phyloP scores from a whole-genome alignment of 2,113 vertebrate genomes.

The Trinectes maculatus region DNA sequence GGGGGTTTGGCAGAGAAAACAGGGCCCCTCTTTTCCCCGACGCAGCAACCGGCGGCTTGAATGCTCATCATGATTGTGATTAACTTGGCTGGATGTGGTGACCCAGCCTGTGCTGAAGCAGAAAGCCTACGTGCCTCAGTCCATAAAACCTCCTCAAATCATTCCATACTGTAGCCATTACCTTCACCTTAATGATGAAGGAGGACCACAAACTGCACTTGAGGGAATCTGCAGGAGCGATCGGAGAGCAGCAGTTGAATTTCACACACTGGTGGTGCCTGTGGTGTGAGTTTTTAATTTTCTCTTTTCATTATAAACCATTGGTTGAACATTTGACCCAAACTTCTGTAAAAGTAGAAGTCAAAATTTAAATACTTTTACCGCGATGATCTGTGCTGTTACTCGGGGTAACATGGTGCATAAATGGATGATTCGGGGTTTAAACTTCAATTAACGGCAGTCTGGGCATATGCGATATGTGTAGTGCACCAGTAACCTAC shows the following conservation, averaged over 20 bases:
- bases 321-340: conserved; percentile 16
- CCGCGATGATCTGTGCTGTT: conserved; percentile 16
- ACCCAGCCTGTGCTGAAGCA: conserved; percentile 63
- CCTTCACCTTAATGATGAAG: conserved; percentile 47
- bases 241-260: conserved; percentile 19
- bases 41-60: conserved; percentile 53
- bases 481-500: conserved; percentile 6
- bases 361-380: conserved; percentile 33
- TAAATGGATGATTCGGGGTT: conserved; percentile 11
- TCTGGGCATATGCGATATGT: too few relatives aligned
- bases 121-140: conserved; percentile 40
- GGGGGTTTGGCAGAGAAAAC: conserved; percentile 58
- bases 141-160: conserved; percentile 51
- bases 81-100: conserved; percentile 59
- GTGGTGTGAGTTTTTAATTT: conserved; percentile 21
- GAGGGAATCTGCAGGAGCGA: conserved; percentile 14
- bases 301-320: background rate
- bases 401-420: conserved; percentile 27
- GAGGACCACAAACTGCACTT: conserved; percentile 35
- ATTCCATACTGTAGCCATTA: conserved; percentile 26
- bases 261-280: conserved; percentile 20
- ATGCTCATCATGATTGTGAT: conserved; percentile 65
- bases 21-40: conserved; percentile 36
- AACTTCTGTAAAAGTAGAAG: conserved; percentile 36
- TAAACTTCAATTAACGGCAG: too few relatives aligned